Conservation (phyloP, 2,888 invertebrate species). For the Tetragnatha montana region DNA sequence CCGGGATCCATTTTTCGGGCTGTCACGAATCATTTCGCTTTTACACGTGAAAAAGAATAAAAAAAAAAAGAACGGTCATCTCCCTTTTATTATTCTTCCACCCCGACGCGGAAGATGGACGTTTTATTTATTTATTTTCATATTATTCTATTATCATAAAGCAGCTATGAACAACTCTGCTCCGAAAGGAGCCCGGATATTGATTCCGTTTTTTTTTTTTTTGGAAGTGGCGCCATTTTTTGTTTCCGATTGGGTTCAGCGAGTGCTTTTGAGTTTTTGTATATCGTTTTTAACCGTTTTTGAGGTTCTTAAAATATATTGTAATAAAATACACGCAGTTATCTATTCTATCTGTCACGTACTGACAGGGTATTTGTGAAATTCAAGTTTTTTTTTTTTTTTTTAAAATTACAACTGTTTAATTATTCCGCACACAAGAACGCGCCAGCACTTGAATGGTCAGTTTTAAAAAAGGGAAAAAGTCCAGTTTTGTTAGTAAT, state of each 20-base stretch:
- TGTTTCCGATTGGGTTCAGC: slow-evolving; percentile 27
- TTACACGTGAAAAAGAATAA: slow-evolving; percentile 41
- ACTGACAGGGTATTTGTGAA: no score
- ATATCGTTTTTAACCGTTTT: no score
- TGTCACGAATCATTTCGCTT: slow-evolving; percentile 62
- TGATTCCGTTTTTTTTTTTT: slow-evolving; percentile 30
- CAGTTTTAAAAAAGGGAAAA: no score
- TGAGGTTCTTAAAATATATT: no score
- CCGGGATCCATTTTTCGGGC: slow-evolving; percentile 45
- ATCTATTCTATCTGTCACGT: no score
- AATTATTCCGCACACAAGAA: no score
- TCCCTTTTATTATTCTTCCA: slow-evolving; percentile 26
- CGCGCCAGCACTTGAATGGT: no score
- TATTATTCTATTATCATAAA: slow-evolving; percentile 50
- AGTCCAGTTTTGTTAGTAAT: no score
- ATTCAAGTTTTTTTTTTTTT: no score
- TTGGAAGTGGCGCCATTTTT: not conserved
- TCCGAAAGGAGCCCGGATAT: slow-evolving; percentile 40
- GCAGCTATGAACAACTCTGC: slow-evolving; percentile 19
- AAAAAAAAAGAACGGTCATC: slow-evolving; percentile 45
- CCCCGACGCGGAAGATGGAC: slow-evolving; percentile 41
- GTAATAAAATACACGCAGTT: no score
- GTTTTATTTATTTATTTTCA: slow-evolving; percentile 63
- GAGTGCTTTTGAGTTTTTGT: slow-evolving; percentile 20
- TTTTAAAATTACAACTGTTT: no score